Conservation (phyloP, 2,113 vertebrate genomes). For the Xiphophorus hellerii region DNA sequence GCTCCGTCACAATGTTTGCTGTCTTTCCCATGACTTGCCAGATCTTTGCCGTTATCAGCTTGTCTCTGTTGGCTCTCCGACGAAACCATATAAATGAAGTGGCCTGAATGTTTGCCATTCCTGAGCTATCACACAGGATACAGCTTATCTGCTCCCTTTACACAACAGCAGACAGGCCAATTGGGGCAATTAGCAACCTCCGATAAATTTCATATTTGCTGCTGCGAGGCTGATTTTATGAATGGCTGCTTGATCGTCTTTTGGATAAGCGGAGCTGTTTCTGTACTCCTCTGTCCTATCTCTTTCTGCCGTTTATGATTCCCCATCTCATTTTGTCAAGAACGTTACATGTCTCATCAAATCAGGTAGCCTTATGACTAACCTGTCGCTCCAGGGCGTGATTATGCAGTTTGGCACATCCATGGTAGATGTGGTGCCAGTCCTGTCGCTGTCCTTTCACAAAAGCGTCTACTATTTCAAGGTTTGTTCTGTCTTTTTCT, state of each 20-base stretch:
- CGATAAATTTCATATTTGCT: conserved; percentile 32
- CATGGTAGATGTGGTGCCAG: conserved; percentile 7
- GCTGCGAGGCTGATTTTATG: conserved; percentile 41
- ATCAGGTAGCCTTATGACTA: conserved; percentile 53
- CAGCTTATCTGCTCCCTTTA: conserved; percentile 38
- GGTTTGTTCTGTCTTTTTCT: no score
- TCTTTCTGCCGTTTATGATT: conserved; percentile 17
- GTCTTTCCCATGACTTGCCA: conserved; percentile 35
- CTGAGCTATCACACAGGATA: conserved; percentile 61
- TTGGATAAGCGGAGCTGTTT: conserved; percentile 32
- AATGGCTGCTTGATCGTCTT: conserved; percentile 35
- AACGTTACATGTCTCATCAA: conserved; percentile 42
- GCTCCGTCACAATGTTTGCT: conserved; percentile 41
- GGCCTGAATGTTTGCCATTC: conserved; percentile 61
- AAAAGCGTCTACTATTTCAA: neutral
- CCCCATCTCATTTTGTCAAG: conserved; percentile 15
- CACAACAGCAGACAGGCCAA: conserved; percentile 21
- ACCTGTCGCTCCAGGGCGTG: conserved; percentile 51
- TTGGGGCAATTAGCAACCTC: conserved; percentile 20
- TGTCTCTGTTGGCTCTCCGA: conserved; percentile 49
- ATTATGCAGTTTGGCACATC: conserved; percentile 30
- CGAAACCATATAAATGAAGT: conserved; percentile 22
- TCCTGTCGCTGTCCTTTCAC: neutral
- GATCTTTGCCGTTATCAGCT: conserved; percentile 49
- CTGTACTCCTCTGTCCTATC: conserved; percentile 25